These are phyloP conservation scores for Drosophila tsacasi DNA, from an alignment of 1,140 invertebrate genomes.

Conservation along the genomic window DNA sequence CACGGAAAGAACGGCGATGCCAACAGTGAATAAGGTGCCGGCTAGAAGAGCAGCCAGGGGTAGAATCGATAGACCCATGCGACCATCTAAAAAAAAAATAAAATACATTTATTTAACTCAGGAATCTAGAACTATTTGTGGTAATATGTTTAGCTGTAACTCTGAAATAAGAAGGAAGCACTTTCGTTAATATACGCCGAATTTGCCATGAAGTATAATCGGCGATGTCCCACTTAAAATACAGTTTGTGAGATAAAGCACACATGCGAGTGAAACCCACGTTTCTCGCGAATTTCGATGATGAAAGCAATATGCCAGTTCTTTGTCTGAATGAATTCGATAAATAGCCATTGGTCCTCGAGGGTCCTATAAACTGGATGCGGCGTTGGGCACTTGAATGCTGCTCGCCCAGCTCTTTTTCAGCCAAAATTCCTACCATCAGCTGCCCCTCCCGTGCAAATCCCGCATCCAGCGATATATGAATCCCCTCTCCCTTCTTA, in stretches of 20 bases:
- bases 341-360: conserved; percentile 42
- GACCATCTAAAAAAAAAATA: conserved; percentile 86
- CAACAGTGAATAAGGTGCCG: conserved; percentile 88
- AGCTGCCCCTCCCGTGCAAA: neutral
- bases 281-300: conserved; percentile 21
- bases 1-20: conserved; percentile 88
- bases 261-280: conserved; percentile 1
- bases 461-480: conserved; percentile 5
- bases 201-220: neutral
- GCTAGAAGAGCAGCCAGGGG: conserved; percentile 88
- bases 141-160: neutral
- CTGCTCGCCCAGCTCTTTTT: conserved; percentile 47
- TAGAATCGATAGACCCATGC: conserved; percentile 87
- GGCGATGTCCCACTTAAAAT: conserved; percentile 21
- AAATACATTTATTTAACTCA: too few species aligned
- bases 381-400: conserved; percentile 37
- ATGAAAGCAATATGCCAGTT: conserved; percentile 39
- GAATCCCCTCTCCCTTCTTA: neutral
- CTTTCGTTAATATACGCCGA: neutral
- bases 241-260: conserved; percentile 28
- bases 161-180: neutral
- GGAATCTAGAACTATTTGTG: neutral
- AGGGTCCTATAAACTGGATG: conserved; percentile 44
- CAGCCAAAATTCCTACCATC: neutral
- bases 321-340: conserved; percentile 40